Evolutionary conservation across 2,797 vertebrate species (phyloP).

Genomic region (Thunnus albacares): DNA sequence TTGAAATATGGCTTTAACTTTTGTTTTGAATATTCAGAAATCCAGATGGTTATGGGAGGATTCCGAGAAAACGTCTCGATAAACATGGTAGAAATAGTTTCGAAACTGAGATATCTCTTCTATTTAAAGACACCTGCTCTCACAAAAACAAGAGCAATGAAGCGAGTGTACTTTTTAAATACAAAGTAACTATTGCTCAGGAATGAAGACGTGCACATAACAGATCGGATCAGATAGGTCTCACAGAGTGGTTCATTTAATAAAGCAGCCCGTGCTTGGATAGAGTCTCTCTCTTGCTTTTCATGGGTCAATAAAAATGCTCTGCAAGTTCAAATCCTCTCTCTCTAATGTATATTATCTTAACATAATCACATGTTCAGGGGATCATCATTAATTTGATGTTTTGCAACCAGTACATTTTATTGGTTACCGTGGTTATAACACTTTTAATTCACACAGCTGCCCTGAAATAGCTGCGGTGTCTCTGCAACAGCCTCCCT

Average conservation of each 20-base stretch:
- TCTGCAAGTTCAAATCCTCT: neutral
- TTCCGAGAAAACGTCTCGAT: neutral
- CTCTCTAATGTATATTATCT: conserved; percentile 21
- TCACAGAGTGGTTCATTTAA: neutral
- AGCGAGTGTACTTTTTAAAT: neutral
- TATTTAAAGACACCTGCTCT: conserved; percentile 13
- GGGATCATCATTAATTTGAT: conserved; percentile 9
- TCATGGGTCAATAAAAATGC: conserved; percentile 7
- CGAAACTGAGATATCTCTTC: neutral
- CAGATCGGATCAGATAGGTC: too few species aligned
- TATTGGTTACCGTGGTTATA: conserved; percentile 28
- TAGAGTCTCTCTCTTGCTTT: neutral
- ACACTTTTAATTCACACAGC: conserved; percentile 37
- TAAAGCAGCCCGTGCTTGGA: neutral
- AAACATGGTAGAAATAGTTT: neutral
- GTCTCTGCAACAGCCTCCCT: conserved; percentile 17
- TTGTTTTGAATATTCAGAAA: conserved; percentile 7
- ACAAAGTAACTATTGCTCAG: neutral
- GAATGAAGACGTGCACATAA: neutral
- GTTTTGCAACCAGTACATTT: conserved; percentile 6
- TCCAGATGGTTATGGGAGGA: neutral
- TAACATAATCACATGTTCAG: neutral
- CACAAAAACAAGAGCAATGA: neutral
- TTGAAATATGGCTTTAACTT: conserved; percentile 23
- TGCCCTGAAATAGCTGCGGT: conserved; percentile 29